Evolutionary conservation across 2,888 invertebrate species (phyloP), one percentile per base, ranked within the genome.

Genomic region (Spodoptera exigua): DNA sequence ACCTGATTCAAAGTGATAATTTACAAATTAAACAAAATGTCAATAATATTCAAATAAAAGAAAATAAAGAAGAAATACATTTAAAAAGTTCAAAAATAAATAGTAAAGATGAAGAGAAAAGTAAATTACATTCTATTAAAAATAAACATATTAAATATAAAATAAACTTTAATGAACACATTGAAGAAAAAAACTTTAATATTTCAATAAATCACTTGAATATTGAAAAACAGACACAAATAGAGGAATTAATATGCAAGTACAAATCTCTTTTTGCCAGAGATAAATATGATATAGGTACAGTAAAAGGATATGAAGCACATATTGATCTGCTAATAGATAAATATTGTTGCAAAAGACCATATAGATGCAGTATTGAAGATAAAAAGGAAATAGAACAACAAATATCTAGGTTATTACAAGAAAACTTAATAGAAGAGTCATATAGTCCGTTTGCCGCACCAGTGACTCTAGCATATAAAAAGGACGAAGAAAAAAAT

Each of bases 381-480:
- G 71, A 74, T 40, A 70, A 39, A 17, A 63, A 59, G 34, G 71
- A 69, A 44, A 71, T 71, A 12, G 69, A 74, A 67, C 0, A 58
- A 1, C 64, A 39, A 39, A 16, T 39, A 16, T 39, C 39, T 16
- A 39, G 16, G 16, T 10, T 16, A 39, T 9, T 39, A 16, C 2
- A 39, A 10, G 16, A 39, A 7, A 39, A 39, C 10, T 14, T 39
- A 2, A 39, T 39, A 3, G 39, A 39, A 10, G 39, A 39, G 3
- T 39, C 39, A 14, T 39, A 39, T 39, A 39, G 39, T 10, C 39
- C 39, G 2, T 39, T 39, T 14, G 39, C 39, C 10, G 39, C 39
- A 16, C 39, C 39, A 14, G 16, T 17, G 10, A 39, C 39, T 7
- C 39, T 39, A 3, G 39, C 39, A 39, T 39, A 14, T 39, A 39